Conservation (phyloP, 1,140 invertebrate species). For the Brachionus asplanchnoidis region DNA sequence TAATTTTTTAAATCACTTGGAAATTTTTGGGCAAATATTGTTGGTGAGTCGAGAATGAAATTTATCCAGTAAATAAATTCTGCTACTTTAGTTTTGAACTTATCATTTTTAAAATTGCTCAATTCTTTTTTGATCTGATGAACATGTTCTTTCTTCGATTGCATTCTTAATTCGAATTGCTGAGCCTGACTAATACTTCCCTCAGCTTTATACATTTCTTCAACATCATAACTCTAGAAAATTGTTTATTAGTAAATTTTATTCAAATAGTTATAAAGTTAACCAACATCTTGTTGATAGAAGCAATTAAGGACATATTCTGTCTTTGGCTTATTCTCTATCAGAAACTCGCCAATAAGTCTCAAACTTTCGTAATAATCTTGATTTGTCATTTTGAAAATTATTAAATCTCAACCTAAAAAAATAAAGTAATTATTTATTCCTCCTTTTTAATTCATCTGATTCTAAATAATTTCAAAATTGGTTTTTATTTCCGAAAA, state of each 20-base stretch:
- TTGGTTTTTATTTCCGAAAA: not conserved
- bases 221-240: conserved; percentile 19
- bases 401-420: not conserved
- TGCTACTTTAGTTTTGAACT: conserved; percentile 29
- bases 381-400: not conserved
- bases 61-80: conserved; percentile 39
- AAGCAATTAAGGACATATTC: conserved; percentile 33
- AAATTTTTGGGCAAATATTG: not conserved
- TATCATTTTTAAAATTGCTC: conserved; percentile 36
- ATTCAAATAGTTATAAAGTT: too few species aligned
- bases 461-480: not conserved
- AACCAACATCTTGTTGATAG: conserved; percentile 23
- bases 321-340: conserved; percentile 15
- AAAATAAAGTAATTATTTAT: not conserved
- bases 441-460: not conserved
- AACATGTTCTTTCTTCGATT: conserved; percentile 24
- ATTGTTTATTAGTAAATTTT: too few species aligned
- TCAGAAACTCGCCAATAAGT: conserved; percentile 13
- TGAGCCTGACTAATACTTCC: conserved; percentile 16
- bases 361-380: conserved; percentile 35
- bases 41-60: conserved; percentile 18
- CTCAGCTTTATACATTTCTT: conserved; percentile 40
- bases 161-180: conserved; percentile 38
- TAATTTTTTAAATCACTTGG: conserved; percentile 25
- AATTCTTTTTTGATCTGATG: conserved; percentile 31